A percentile compares a stretch with the other conserved stretches of the same genome.
Evolutionary conservation across 1,140 invertebrate genomes (phyloP).

Genomic region (Trichonephila clavipes): DNA sequence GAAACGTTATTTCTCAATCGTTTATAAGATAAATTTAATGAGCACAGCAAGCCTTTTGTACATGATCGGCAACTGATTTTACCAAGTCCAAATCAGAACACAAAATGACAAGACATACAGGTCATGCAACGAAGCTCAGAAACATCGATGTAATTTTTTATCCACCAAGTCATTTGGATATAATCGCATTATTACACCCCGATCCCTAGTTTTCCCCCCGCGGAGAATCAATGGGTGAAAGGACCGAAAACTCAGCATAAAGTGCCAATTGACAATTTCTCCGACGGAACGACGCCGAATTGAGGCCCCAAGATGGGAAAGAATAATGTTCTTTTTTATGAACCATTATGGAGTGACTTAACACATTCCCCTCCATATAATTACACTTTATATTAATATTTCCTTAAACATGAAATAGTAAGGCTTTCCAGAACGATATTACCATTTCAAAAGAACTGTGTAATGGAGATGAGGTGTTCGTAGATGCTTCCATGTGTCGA

Average conservation of each 20-base stretch:
- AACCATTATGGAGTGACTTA: not conserved
- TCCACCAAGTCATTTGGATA: not conserved
- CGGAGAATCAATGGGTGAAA: slow-evolving; percentile 8
- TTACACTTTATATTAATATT: not conserved
- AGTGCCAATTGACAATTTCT: slow-evolving; percentile 26
- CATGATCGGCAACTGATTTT: no score
- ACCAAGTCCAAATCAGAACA: no score
- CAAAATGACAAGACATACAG: no score
- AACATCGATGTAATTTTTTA: not conserved
- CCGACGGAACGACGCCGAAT: not conserved
- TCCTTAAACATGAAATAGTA: not conserved
- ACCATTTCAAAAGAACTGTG: not conserved
- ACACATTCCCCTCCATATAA: not conserved
- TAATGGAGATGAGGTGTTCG: not conserved
- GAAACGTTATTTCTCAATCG: no score
- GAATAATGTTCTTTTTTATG: slow-evolving; percentile 4
- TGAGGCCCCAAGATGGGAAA: not conserved
- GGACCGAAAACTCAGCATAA: not conserved
- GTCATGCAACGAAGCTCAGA: not conserved
- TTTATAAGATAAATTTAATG: no score
- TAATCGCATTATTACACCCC: not conserved
- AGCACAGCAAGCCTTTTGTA: no score
- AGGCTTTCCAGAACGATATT: not conserved
- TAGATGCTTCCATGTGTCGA: not conserved
- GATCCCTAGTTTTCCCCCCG: not conserved